Base-by-base conservation (phyloP, 2,888 invertebrate species). In the Andrena haemorrhoa region DNA sequence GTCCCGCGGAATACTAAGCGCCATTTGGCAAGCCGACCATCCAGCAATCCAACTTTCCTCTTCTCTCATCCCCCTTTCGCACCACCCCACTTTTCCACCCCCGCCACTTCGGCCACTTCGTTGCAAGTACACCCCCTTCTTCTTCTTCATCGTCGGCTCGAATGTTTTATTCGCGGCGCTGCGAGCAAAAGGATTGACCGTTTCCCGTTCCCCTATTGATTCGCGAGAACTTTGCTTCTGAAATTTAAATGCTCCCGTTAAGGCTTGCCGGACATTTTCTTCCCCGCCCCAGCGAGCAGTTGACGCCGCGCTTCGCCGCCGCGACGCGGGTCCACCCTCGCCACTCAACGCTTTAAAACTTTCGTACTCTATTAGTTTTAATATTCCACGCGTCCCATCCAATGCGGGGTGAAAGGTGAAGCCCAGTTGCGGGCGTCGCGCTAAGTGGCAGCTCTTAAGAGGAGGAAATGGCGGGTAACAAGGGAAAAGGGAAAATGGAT, bases 1-100 rank as follows among this genome's bases (percentile, higher is more conserved):
- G 73, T 79, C 82, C 87, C 86, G 83, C 89, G 89, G 92, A 91
- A 92, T 92, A 91, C 92, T 92, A 92, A 92, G 89, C 90, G 87
- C 89, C 89, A 90, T 92, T 92, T 92, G 92, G 92, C 92, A 91
- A 90, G 83, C 88, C 86, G 51, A 63, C 71, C 78, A 64, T 83
- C 70, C 29, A 70, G 49, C 71, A 79, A 77, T 78, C 86, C 86
- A 84, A 84, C 85, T 83, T 65, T 61, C 58, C 66, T 61, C n/a
- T 12, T 29, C 33, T 16, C 63, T 41, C 23, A 60, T 60, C 47
- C 31, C 71, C 61, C 16, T 41, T 49, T 16, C 29, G 47, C 33
- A 41, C 29, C 41, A 8, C 33, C 16, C 53, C 20, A 41, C 7
- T 12, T 33, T 58, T 26, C n/a, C 60, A 51, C 31, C 63, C 31